A percentile compares a stretch with the other conserved stretches of the same genome.
Evolutionary conservation across 2,113 vertebrate species (phyloP).

Genomic region (Pyxicephalus adspersus): DNA sequence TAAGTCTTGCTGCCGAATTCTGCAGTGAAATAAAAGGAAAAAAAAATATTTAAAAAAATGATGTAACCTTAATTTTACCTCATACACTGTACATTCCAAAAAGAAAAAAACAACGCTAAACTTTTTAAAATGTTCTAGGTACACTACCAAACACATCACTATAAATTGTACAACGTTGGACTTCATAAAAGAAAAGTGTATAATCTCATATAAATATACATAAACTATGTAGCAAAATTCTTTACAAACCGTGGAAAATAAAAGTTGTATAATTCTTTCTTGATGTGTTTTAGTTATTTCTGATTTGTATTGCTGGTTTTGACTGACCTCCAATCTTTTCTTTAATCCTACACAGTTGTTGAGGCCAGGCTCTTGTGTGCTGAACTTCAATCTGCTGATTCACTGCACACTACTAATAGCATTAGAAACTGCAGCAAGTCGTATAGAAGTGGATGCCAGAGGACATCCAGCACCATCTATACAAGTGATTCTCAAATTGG

Average conservation of each 20-base stretch:
- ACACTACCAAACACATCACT: constrained; percentile 97
- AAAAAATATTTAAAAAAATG: constrained; percentile 69
- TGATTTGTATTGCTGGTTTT: no score
- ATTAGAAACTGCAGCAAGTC: no score
- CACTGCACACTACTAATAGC: no score
- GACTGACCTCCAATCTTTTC: no score
- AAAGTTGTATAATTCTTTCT: constrained; percentile 94
- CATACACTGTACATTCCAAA: constrained; percentile 99
- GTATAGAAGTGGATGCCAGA: no score
- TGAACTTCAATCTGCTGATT: no score
- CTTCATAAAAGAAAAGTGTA: constrained; percentile 78
- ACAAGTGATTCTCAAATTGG: no score
- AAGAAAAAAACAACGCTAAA: constrained; percentile 77
- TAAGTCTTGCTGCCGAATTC: constrained; percentile 79
- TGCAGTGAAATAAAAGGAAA: constrained; percentile 71
- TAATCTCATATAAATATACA: constrained; percentile 86
- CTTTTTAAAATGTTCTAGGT: constrained; percentile 85
- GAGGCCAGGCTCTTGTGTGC: no score
- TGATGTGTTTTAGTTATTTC: constrained; percentile 58
- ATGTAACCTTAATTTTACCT: constrained; percentile 99
- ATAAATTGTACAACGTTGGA: constrained; percentile 87
- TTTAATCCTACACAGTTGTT: no score
- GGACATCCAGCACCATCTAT: no score
- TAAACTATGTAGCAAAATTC: constrained; percentile 84
- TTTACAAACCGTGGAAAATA: constrained; percentile 94